Evolutionary conservation across 2,797 vertebrate genomes (phyloP).

Genomic region (Labroides dimidiatus): DNA sequence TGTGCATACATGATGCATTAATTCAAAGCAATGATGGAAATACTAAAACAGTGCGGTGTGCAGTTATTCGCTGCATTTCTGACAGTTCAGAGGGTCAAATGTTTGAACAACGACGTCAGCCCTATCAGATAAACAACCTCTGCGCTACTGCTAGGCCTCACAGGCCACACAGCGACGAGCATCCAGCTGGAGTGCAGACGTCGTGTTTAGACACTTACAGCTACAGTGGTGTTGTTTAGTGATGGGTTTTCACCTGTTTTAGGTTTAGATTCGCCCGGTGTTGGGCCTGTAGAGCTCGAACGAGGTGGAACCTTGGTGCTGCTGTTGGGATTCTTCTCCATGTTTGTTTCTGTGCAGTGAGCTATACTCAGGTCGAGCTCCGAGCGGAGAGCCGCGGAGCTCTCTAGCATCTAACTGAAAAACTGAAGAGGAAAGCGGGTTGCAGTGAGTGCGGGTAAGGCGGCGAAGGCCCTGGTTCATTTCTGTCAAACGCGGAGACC

Average conservation of each 20-base stretch:
- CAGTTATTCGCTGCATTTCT: background rate
- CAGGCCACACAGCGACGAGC: slow-evolving; percentile 31
- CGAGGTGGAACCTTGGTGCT: slow-evolving; percentile 91
- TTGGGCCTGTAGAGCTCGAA: slow-evolving; percentile 90
- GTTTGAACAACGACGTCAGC: slow-evolving; percentile 69
- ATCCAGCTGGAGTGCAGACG: too few species aligned
- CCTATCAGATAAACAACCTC: slow-evolving; percentile 61
- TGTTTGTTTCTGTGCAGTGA: slow-evolving; percentile 69
- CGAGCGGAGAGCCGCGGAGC: slow-evolving; percentile 83
- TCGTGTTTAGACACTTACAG: background rate
- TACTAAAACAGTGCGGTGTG: background rate
- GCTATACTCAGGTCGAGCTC: slow-evolving; percentile 86
- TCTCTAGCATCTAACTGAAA: slow-evolving; percentile 81
- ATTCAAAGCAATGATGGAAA: background rate
- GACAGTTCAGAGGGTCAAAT: slow-evolving; percentile 22
- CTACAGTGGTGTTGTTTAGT: background rate
- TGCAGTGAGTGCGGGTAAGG: slow-evolving; percentile 86
- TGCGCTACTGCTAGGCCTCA: slow-evolving; percentile 66
- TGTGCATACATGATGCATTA: background rate
- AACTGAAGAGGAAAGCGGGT: slow-evolving; percentile 76
- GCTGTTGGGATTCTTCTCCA: slow-evolving; percentile 88
- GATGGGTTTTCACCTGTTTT: slow-evolving; percentile 87
- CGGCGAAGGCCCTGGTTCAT: slow-evolving; percentile 92
- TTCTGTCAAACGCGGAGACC: slow-evolving; percentile 91
- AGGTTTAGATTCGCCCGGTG: slow-evolving; percentile 92